Evolutionary conservation across 2,113 vertebrate genomes (phyloP).

Genomic region (Aythya baeri): DNA sequence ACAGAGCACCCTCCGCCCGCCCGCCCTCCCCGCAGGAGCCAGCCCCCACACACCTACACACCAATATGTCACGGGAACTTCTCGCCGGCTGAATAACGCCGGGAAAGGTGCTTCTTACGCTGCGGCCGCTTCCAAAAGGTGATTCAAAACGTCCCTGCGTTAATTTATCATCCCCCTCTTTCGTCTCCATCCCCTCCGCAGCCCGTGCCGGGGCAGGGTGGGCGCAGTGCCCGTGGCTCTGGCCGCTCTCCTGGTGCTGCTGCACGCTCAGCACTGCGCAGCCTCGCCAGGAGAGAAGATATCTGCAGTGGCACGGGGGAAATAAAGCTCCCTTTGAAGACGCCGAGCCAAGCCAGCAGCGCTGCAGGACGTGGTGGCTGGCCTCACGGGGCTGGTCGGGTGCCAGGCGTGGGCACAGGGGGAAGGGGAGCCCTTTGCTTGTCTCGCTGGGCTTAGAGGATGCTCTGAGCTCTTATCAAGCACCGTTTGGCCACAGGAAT

Average conservation of each 20-base stretch:
- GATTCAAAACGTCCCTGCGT: background rate
- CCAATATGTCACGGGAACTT: constrained; percentile 53
- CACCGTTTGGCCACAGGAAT: background rate
- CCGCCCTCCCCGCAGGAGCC: constrained; percentile 19
- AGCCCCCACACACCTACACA: constrained; percentile 53
- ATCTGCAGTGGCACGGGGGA: background rate
- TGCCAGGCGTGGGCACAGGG: background rate
- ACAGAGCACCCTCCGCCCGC: constrained; percentile 55
- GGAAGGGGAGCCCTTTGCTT: background rate
- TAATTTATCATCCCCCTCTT: background rate
- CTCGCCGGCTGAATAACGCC: background rate
- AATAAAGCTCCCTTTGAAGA: background rate
- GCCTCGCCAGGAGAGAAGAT: background rate
- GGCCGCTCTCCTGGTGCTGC: background rate
- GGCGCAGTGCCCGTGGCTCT: background rate
- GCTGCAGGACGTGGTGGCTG: background rate
- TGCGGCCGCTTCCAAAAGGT: constrained; percentile 24
- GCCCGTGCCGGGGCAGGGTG: background rate
- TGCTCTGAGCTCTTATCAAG: background rate
- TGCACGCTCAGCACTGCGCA: background rate
- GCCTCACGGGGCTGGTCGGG: background rate
- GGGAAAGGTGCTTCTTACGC: constrained; percentile 4
- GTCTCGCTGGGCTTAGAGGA: background rate
- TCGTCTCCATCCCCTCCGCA: background rate
- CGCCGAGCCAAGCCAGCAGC: rapidly evolving